Conservation (phyloP, 2,113 vertebrate species). For the Seriola aureovittata region DNA sequence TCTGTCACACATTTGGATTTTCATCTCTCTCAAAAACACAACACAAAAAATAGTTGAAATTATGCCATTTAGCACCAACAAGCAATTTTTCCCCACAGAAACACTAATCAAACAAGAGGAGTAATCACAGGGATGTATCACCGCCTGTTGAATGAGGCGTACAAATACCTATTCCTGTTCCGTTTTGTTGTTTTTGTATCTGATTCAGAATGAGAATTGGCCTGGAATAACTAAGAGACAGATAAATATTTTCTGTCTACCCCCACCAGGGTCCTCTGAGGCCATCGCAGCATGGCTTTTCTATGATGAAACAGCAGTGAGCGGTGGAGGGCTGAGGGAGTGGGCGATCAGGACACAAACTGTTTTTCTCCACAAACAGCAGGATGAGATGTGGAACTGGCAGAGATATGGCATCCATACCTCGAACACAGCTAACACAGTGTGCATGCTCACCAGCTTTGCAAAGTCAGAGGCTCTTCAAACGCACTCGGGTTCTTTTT, state of each 20-base stretch:
- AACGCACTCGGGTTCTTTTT: neutral
- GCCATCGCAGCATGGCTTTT: conserved; percentile 70
- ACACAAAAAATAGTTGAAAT: conserved; percentile 29
- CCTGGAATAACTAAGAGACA: conserved; percentile 64
- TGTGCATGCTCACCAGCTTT: conserved; percentile 55
- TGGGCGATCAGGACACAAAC: conserved; percentile 75
- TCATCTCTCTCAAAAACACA: conserved; percentile 21
- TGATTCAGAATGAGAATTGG: conserved; percentile 37
- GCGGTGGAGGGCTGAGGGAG: conserved; percentile 63
- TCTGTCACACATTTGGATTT: conserved; percentile 30
- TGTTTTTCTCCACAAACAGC: conserved; percentile 75
- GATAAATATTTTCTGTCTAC: conserved; percentile 60
- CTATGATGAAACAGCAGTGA: conserved; percentile 72
- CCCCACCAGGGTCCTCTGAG: conserved; percentile 62
- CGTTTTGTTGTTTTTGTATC: conserved; percentile 19
- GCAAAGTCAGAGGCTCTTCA: conserved; percentile 59
- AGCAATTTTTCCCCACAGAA: neutral
- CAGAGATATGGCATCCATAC: conserved; percentile 70
- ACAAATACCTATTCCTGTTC: conserved; percentile 7
- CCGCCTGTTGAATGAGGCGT: conserved; percentile 46
- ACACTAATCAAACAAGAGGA: neutral
- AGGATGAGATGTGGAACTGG: conserved; percentile 71
- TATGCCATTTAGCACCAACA: conserved; percentile 1
- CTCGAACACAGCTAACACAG: conserved; percentile 65
- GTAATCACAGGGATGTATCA: conserved; percentile 15